Evolutionary conservation across 1,140 invertebrate species (phyloP).

Genomic region (Caerostris extrusa): DNA sequence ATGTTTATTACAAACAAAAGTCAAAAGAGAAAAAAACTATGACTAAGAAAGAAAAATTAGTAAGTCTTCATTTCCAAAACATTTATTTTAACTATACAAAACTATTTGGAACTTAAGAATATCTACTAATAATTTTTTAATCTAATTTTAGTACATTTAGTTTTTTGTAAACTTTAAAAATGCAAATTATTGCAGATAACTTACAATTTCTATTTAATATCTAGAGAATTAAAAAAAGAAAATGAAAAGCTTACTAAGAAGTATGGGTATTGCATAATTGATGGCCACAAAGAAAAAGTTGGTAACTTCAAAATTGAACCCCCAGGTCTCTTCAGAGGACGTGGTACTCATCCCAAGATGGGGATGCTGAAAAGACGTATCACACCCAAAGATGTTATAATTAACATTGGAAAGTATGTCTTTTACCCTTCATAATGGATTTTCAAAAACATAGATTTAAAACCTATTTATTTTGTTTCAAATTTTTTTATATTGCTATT

Average conservation of each 20-base stretch:
- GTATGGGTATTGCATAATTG: conserved; percentile 97
- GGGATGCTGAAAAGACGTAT: conserved; percentile 97
- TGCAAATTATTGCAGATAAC: neutral
- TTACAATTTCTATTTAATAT: conserved; percentile 7
- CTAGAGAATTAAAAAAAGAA: conserved; percentile 89
- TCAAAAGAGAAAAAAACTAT: conserved; percentile 91
- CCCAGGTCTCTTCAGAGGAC: conserved; percentile 95
- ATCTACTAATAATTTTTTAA: too few species aligned
- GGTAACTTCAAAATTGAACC: conserved; percentile 99
- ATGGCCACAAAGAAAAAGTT: conserved; percentile 99
- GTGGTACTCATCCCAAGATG: conserved; percentile 99
- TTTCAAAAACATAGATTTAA: too few species aligned
- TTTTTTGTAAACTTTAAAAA: too few species aligned
- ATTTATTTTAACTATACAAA: neutral
- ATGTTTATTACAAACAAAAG: conserved; percentile 89
- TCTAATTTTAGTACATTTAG: too few species aligned
- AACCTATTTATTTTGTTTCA: too few species aligned
- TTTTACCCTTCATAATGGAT: too few species aligned
- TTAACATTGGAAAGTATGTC: conserved; percentile 94
- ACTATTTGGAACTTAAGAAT: too few species aligned
- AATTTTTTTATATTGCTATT: too few species aligned
- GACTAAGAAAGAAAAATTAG: conserved; percentile 93
- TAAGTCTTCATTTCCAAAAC: conserved; percentile 75
- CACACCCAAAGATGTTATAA: conserved; percentile 96
- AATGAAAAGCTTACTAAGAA: conserved; percentile 95